phyloP scores from a whole-genome alignment of 2,888 invertebrate species.

The Arctia plantaginis region DNA sequence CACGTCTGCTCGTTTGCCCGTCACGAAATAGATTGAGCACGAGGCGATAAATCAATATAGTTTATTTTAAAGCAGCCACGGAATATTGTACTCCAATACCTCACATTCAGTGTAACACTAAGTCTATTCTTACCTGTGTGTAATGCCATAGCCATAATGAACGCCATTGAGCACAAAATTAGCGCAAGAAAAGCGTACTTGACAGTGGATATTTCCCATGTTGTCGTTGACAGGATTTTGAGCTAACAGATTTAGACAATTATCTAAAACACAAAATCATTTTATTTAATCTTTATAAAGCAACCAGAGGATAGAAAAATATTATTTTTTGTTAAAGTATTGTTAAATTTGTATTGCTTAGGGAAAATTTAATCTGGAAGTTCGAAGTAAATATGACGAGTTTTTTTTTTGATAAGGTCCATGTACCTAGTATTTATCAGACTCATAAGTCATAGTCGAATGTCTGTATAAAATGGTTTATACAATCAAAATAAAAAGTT shows the following conservation, averaged over 20 bases:
- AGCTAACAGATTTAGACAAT: constrained; percentile 15
- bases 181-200: constrained; percentile 46
- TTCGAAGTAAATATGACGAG: background rate
- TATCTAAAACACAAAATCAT: constrained; percentile 13
- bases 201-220: constrained; percentile 41
- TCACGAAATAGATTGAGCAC: background rate
- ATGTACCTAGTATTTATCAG: too few species aligned
- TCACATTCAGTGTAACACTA: background rate
- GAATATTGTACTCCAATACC: background rate
- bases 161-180: constrained; percentile 53
- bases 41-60: background rate
- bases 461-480: background rate
- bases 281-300: background rate
- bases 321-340: background rate
- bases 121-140: constrained; percentile 61
- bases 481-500: too few species aligned
- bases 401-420: too few species aligned
- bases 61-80: background rate
- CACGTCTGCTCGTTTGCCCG: too few species aligned
- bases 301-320: background rate
- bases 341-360: background rate
- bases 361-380: background rate
- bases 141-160: constrained; percentile 63
- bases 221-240: constrained; percentile 34
- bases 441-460: background rate